Evolutionary conservation across 2,797 vertebrate genomes (phyloP).

Genomic region (Benthosema pterotum): DNA sequence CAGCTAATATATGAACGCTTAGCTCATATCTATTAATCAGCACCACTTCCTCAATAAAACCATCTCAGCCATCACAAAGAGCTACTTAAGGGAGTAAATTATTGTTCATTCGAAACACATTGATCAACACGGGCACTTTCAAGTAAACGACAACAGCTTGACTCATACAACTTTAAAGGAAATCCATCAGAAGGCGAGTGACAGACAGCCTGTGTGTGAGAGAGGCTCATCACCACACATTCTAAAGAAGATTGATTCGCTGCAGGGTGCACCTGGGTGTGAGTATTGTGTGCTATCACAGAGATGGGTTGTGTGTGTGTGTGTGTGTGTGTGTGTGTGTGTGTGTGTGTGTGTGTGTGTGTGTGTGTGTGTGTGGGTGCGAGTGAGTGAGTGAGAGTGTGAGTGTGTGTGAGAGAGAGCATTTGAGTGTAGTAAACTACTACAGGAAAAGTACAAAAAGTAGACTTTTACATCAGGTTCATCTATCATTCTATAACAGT

Average conservation of each 20-base stretch:
- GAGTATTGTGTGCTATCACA: too few species aligned
- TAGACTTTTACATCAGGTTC: too few species aligned
- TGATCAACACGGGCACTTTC: constrained; percentile 16
- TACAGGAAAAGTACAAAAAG: too few species aligned
- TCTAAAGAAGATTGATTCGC: too few species aligned
- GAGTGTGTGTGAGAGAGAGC: background rate
- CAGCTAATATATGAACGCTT: background rate
- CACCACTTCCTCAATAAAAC: background rate
- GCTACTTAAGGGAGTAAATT: background rate
- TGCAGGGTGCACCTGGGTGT: too few species aligned
- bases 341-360: background rate
- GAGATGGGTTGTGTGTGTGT: background rate
- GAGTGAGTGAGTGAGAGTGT: background rate
- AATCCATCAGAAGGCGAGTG: constrained; percentile 27
- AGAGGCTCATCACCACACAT: background rate
- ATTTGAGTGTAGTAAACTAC: too few species aligned
- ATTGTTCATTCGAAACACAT: constrained; percentile 20
- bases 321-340: background rate
- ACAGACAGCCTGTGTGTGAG: constrained; percentile 5
- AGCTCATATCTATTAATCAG: background rate
- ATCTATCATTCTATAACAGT: too few species aligned
- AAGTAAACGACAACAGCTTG: constrained; percentile 20
- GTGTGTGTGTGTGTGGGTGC: background rate
- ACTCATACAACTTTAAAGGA: constrained; percentile 16
- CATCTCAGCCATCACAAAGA: background rate